A percentile compares a stretch with the other conserved stretches of the same genome.
These are phyloP conservation scores for Lutjanus campechanus DNA, from an alignment of 2,797 vertebrate genomes.

Conservation along the genomic window DNA sequence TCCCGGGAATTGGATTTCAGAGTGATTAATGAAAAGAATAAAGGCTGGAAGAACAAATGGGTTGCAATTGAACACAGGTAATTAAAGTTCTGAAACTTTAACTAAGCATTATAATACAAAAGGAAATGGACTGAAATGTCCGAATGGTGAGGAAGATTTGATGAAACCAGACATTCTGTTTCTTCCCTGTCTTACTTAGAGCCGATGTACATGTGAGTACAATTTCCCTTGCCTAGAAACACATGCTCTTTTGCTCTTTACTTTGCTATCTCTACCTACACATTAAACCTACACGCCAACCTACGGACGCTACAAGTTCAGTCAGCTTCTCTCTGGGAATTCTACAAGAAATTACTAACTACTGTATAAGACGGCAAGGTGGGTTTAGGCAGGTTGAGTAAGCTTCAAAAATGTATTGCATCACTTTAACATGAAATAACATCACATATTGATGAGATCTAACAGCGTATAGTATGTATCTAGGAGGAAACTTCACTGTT, in stretches of 20 bases:
- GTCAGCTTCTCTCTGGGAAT: neutral
- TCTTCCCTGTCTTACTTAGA: neutral
- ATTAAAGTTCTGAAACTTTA: slow-evolving; percentile 17
- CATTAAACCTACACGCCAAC: slow-evolving; percentile 11
- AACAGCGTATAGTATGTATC: slow-evolving; percentile 6
- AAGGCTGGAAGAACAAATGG: neutral
- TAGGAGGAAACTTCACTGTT: neutral
- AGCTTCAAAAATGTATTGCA: slow-evolving; percentile 26
- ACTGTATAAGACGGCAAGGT: slow-evolving; percentile 5
- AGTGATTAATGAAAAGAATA: slow-evolving; percentile 13
- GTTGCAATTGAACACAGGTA: slow-evolving; percentile 1
- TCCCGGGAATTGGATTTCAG: slow-evolving; percentile 16
- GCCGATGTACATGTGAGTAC: neutral
- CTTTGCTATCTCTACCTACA: slow-evolving; percentile 19
- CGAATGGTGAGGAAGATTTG: neutral
- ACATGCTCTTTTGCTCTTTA: neutral
- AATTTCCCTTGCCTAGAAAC: slow-evolving; percentile 2
- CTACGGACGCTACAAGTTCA: neutral
- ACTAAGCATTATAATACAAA: neutral
- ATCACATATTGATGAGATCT: slow-evolving; percentile 1
- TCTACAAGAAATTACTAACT: slow-evolving; percentile 24
- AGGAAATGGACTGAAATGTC: neutral
- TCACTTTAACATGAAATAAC: slow-evolving; percentile 28
- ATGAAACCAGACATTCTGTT: slow-evolving; percentile 1
- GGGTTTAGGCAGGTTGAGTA: neutral